Percentiles rank a stretch among this genome's conserved stretches.
Conservation (phyloP, 2,888 invertebrate genomes). For the Scaptomyza flava region DNA sequence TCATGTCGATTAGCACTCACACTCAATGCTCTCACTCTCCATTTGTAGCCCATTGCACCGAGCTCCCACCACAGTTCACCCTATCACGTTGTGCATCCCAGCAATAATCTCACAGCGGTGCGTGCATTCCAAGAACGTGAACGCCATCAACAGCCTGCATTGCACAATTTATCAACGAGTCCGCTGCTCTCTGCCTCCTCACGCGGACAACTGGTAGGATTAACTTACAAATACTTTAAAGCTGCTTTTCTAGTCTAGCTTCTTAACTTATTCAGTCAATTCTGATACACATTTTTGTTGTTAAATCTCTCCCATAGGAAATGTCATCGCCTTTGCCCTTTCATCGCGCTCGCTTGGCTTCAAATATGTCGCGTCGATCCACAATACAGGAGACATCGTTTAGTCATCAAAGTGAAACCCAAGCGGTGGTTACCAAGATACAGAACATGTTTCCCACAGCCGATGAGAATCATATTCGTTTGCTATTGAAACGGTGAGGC, state of each 20-base stretch:
- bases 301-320: slow-evolving; percentile 71
- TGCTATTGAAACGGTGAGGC: slow-evolving; percentile 94
- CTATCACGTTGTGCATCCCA: slow-evolving; percentile 91
- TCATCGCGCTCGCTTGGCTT: slow-evolving; percentile 72
- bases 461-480: slow-evolving; percentile 93
- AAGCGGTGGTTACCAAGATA: slow-evolving; percentile 91
- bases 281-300: not conserved
- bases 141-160: slow-evolving; percentile 69
- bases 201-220: slow-evolving; percentile 76
- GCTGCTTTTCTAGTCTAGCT: no score
- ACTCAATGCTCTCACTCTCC: slow-evolving; percentile 22
- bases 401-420: slow-evolving; percentile 88
- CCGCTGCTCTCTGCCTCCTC: slow-evolving; percentile 82
- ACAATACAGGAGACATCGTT: slow-evolving; percentile 88
- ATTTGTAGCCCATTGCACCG: slow-evolving; percentile 60
- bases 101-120: slow-evolving; percentile 87
- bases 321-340: slow-evolving; percentile 83
- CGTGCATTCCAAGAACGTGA: slow-evolving; percentile 86
- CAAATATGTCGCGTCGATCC: slow-evolving; percentile 82
- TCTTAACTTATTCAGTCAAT: no score
- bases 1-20: not conserved
- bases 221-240: not conserved
- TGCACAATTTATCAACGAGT: slow-evolving; percentile 83
- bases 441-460: slow-evolving; percentile 96
- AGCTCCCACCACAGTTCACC: slow-evolving; percentile 86